phyloP scores from a whole-genome alignment of 2,113 vertebrate species.

The Pteruthius melanotis region DNA sequence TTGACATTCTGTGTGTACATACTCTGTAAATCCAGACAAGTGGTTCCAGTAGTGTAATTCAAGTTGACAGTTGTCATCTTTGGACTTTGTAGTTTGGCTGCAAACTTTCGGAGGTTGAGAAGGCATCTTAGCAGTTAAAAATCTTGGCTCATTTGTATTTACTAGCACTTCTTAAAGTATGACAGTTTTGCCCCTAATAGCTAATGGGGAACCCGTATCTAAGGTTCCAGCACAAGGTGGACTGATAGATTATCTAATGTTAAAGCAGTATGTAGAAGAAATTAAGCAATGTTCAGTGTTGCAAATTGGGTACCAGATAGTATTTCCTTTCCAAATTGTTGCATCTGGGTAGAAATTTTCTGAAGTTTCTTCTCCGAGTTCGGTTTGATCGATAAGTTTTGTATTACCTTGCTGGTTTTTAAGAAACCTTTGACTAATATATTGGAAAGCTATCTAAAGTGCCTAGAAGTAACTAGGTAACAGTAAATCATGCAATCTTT shows the following conservation, averaged over 20 bases:
- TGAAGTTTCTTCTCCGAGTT: not conserved
- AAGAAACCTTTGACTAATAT: not conserved
- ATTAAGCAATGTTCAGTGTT: not conserved
- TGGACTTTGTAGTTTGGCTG: not conserved
- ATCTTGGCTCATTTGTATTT: not conserved
- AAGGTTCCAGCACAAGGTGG: not conserved
- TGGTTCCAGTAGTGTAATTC: not conserved
- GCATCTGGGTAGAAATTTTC: not conserved
- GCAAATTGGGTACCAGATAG: not conserved
- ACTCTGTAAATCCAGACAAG: not conserved
- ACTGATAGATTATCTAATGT: not conserved
- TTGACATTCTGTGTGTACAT: not conserved
- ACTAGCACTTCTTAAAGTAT: not conserved
- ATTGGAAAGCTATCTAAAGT: not conserved
- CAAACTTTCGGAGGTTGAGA: not conserved
- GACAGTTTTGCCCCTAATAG: not conserved
- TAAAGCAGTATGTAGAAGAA: not conserved
- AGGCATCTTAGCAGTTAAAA: not conserved
- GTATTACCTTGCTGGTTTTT: not conserved
- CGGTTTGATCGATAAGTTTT: not conserved
- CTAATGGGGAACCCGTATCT: not conserved
- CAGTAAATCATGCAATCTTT: not conserved
- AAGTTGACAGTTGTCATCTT: not conserved
- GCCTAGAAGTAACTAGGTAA: not conserved
- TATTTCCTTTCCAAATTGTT: not conserved